Base-by-base conservation (phyloP, 2,888 invertebrate species). In the Elysia crispata region DNA sequence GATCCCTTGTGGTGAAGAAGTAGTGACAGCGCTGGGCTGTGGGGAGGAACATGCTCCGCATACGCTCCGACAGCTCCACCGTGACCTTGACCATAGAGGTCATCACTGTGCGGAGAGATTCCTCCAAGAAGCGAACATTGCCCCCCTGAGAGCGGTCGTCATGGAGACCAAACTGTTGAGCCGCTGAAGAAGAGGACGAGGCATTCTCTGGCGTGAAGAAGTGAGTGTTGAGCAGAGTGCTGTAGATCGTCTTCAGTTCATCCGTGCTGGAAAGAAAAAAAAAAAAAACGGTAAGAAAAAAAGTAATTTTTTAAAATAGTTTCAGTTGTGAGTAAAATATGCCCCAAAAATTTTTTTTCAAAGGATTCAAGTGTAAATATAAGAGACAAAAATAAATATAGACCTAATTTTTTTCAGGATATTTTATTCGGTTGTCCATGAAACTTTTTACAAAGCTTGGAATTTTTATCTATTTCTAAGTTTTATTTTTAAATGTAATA, bases 1-100 rank as follows among this genome's bases (percentile, higher is more conserved):
- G 85, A 79, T 91, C 90, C 72, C 87, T 87, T 74, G 90, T 84
- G 0, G 90, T 91, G 85, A 92, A 92, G 73, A 91, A 85, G 80
- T 92, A 92, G 84, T 92, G 92, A 77, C 90, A 89, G 54, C 92
- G 83, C 81, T 90, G 87, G 25, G 91, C 86, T 6, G 91, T 92
- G 5, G 89, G 87, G 30, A 92, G 85, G 84, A 90, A 92, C 90
- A 92, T 91, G 57, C 82, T 78, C 13, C 89, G 78, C 76, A 92
- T 86, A 30, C 90, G 85, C 64, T 90, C 89, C 83, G 91, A 91
- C 69, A 92, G 85, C 74, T 91, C 91, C 57, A 90, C 86, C 0
- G 89, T 91, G 57, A 91, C 91, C 72, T 86, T 85, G 11, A 91
- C 90, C 1, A 92, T 81, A 72, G 88, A 86, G 18, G 84, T 77